A percentile compares a stretch with the other conserved stretches of the same genome.
These are phyloP conservation scores for Anneissia japonica DNA, from an alignment of 35 echinoderm and acorn worm species.

Conservation along the genomic window DNA sequence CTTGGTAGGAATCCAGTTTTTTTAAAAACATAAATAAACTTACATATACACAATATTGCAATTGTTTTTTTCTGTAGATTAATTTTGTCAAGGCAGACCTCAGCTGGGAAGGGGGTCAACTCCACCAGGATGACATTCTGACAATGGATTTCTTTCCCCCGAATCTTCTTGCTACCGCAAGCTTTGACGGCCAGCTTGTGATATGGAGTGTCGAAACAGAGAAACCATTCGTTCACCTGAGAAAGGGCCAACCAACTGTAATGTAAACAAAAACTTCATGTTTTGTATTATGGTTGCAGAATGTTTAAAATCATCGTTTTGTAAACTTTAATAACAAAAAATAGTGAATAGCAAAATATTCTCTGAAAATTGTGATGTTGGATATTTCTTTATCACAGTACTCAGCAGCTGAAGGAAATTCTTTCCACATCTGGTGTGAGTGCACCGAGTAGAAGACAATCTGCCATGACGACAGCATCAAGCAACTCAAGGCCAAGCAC, in stretches of 20 bases:
- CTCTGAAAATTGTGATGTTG: too few relatives aligned
- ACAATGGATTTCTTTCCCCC: slow-evolving; percentile 69
- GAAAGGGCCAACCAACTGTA: slow-evolving; percentile 72
- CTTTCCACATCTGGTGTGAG: background rate
- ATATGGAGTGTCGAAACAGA: slow-evolving; percentile 94
- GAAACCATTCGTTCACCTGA: slow-evolving; percentile 58
- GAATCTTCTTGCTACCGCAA: slow-evolving; percentile 85
- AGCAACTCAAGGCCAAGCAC: background rate
- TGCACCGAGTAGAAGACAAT: background rate
- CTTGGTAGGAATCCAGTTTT: too few relatives aligned
- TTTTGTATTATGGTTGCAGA: too few relatives aligned
- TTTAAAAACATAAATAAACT: too few relatives aligned
- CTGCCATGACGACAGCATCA: background rate
- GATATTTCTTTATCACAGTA: background rate
- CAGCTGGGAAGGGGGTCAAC: slow-evolving; percentile 83
- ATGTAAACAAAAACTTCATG: slow-evolving; percentile 37
- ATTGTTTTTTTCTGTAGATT: slow-evolving; percentile 16
- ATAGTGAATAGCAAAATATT: too few relatives aligned
- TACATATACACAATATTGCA: too few relatives aligned
- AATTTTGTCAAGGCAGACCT: slow-evolving; percentile 52
- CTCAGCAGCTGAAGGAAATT: background rate
- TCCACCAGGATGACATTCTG: slow-evolving; percentile 91
- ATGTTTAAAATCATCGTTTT: too few relatives aligned
- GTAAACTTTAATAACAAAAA: too few relatives aligned
- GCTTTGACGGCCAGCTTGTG: slow-evolving; percentile 91